These are phyloP conservation scores for Heliothis peltigera DNA, from an alignment of 2,888 invertebrate genomes.

Conservation along the genomic window DNA sequence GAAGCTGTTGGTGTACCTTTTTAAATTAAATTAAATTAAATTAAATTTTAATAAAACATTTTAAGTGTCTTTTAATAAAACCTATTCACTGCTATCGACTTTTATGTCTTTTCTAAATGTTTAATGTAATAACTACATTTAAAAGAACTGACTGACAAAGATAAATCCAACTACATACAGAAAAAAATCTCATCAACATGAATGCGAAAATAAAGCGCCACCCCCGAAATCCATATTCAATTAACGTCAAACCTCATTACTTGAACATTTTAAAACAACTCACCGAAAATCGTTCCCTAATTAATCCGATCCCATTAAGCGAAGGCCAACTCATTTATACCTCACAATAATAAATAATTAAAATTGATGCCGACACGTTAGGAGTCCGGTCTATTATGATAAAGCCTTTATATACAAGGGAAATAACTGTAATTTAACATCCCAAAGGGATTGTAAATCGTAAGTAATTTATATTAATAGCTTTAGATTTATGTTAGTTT, in stretches of 20 bases:
- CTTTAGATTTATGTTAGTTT: constrained; percentile 83
- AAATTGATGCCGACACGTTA: constrained; percentile 76
- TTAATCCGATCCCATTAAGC: constrained; percentile 57
- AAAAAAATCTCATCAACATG: neutral
- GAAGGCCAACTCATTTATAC: constrained; percentile 66
- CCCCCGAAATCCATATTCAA: constrained; percentile 42
- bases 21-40: no score
- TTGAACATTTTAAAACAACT: constrained; percentile 50
- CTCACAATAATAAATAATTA: constrained; percentile 76
- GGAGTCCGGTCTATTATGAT: constrained; percentile 71
- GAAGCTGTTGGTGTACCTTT: no score
- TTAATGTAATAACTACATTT: neutral
- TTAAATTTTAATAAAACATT: no score
- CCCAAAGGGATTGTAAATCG: constrained; percentile 85
- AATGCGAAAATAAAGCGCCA: neutral
- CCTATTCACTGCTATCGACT: neutral
- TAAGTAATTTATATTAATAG: constrained; percentile 88
- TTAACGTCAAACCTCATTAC: constrained; percentile 51
- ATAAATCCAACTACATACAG: neutral
- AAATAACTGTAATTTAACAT: constrained; percentile 82
- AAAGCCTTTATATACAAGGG: constrained; percentile 77
- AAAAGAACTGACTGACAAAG: neutral
- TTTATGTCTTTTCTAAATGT: neutral
- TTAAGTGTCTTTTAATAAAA: no score
- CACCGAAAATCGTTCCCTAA: constrained; percentile 51